These are phyloP conservation scores for Merluccius polli DNA, from an alignment of 2,797 vertebrate genomes.

Conservation along the genomic window DNA sequence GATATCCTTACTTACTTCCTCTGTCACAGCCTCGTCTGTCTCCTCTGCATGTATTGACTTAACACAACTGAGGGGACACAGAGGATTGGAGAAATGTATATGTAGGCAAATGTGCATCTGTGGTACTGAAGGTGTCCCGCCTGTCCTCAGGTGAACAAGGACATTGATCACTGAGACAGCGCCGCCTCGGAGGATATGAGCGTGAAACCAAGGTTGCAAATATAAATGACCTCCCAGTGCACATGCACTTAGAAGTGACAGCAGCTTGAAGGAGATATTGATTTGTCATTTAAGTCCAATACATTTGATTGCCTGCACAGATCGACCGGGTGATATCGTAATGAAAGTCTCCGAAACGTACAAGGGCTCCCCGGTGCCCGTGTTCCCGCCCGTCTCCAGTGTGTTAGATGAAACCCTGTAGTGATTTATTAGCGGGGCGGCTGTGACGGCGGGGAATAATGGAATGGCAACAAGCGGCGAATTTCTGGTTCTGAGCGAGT, in stretches of 20 bases:
- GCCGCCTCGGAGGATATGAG: slow-evolving; percentile 26
- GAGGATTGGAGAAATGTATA: background rate
- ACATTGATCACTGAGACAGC: slow-evolving; percentile 46
- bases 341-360: background rate
- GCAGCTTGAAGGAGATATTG: slow-evolving; percentile 17
- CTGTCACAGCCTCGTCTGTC: slow-evolving; percentile 8
- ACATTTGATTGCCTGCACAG: background rate
- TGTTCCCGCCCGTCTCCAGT: slow-evolving; percentile 7
- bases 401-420: slow-evolving; percentile 22
- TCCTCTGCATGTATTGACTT: slow-evolving; percentile 13
- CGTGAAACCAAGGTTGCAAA: slow-evolving; percentile 31
- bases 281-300: background rate
- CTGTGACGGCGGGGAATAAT: slow-evolving; percentile 45
- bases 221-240: slow-evolving; percentile 49
- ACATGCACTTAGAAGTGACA: slow-evolving; percentile 4
- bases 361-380: no score
- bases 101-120: background rate
- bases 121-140: background rate
- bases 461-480: slow-evolving; percentile 62
- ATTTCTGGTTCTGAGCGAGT: slow-evolving; percentile 67
- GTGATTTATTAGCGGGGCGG: slow-evolving; percentile 59
- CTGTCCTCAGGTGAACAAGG: background rate
- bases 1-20: slow-evolving; percentile 39
- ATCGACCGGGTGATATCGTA: background rate
- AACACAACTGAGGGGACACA: slow-evolving; percentile 2